Percentiles rank a stretch among this genome's conserved stretches.
phyloP scores from a whole-genome alignment of 2,888 invertebrate species.

The Lasioglossum leucozonium region DNA sequence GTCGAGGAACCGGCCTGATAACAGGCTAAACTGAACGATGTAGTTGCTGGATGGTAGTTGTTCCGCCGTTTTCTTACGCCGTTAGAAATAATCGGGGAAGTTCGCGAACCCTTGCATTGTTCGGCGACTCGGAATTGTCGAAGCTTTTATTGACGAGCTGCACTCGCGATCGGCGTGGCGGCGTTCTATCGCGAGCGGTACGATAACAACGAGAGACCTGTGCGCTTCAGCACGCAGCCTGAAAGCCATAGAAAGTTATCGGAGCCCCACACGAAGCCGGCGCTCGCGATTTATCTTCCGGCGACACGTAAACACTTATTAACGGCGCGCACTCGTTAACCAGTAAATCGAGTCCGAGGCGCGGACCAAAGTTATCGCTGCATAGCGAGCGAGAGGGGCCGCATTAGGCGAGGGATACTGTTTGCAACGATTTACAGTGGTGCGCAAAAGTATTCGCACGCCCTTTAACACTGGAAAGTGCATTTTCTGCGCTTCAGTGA shows the following conservation, averaged over 20 bases:
- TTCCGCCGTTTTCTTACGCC: background rate
- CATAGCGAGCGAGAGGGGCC: constrained; percentile 63
- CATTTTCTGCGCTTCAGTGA: background rate
- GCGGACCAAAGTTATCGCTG: constrained; percentile 59
- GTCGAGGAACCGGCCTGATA: background rate
- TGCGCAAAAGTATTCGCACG: background rate
- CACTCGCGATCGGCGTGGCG: constrained; percentile 46
- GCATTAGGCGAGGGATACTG: constrained; percentile 58
- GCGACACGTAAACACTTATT: constrained; percentile 81
- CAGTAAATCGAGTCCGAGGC: constrained; percentile 67
- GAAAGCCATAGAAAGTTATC: constrained; percentile 67
- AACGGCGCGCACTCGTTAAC: constrained; percentile 75
- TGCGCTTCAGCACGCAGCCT: constrained; percentile 72
- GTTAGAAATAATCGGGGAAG: background rate
- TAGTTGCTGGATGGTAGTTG: background rate
- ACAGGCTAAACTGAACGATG: background rate
- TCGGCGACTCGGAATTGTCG: background rate
- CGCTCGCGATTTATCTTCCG: constrained; percentile 79
- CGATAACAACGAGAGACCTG: constrained; percentile 59
- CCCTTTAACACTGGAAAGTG: background rate
- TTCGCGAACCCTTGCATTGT: background rate
- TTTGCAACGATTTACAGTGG: constrained; percentile 24
- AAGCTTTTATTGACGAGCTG: constrained; percentile 43
- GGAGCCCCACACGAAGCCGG: constrained; percentile 78
- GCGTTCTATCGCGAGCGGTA: constrained; percentile 40